Evolutionary conservation across 2,888 invertebrate genomes (phyloP).

Genomic region (Scaptodrosophila latifasciaeformis): DNA sequence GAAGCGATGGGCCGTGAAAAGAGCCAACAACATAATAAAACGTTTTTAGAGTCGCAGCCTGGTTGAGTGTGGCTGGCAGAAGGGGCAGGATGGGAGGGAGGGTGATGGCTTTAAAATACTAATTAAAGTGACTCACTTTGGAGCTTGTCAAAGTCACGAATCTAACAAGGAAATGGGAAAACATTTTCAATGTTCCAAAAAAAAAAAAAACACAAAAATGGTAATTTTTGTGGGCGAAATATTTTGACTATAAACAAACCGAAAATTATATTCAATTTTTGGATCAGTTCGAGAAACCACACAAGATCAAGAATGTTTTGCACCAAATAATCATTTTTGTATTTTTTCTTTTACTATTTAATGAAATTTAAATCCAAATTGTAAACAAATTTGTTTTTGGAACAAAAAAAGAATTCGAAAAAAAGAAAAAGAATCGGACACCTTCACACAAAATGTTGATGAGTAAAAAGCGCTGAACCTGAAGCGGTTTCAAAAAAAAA

Average conservation of each 20-base stretch:
- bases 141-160: not conserved
- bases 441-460: no score
- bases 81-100: not conserved
- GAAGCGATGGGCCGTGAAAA: constrained; percentile 30
- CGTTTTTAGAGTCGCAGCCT: no score
- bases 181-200: constrained; percentile 24
- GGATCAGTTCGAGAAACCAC: constrained; percentile 1
- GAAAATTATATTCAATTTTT: not conserved
- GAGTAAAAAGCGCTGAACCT: no score
- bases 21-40: constrained; percentile 18
- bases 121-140: constrained; percentile 21
- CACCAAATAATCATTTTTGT: no score
- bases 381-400: constrained; percentile 1
- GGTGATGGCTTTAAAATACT: not conserved
- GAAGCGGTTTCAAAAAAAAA: no score
- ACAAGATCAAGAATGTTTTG: no score
- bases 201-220: constrained; percentile 26
- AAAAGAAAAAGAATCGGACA: no score
- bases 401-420: not conserved
- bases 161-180: constrained; percentile 24
- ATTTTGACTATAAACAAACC: not conserved
- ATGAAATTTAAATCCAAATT: constrained; percentile 1
- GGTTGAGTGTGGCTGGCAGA: constrained; percentile 29
- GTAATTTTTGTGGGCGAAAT: no score
- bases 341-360: not conserved